Base-by-base conservation (phyloP, 2,797 vertebrate genomes). In the Coregonus suidteri region DNA sequence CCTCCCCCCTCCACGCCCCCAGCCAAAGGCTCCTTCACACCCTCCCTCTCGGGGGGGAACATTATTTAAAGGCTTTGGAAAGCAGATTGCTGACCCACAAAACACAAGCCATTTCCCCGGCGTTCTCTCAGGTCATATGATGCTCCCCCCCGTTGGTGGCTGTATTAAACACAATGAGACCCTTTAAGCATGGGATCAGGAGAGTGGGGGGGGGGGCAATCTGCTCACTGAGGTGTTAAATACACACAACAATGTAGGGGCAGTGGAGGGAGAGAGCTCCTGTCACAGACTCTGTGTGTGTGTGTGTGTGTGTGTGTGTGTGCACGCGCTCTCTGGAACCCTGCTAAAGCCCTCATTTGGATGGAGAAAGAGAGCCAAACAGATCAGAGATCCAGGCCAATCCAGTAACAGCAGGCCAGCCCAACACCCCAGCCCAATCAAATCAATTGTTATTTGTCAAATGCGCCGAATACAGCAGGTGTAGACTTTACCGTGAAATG, bases 181-280 rank as follows among this genome's bases (percentile, higher is more conserved):
- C 95, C 95, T 97, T 96, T 96, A 96, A 95, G 91, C 89, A 90
- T 83, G 76, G 87, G 94, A 97, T 97, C 96, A 96, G 94, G 79
- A 84, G 84, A 20, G 71, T 4, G 62, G 79, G 56, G 62, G 65
- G 16, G 41, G 25, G 25, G 65, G 90, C 94, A 47, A 47, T 97
- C 96, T 96, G 96, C 94, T 97, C 96, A 97, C 89, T 95, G 96
- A 95, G 95, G 95, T 96, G 95, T 97, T 97, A 96, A 94, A 95
- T 93, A 93, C 91, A 85, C 87, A 85, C 94, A 96, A 96, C 94
- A 96, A 96, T 95, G 93, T 92, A 90, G 93, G 93, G 82, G 41
- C 41, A 47, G 41, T 47, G 41, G 9, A 47, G 41, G 41, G 41
- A 41, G 6, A 34, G 54, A 7, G 68, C 34, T 18, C 34, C 20